A percentile compares a stretch with the other conserved stretches of the same genome.
Conservation (phyloP, 2,797 vertebrate species). For the Lerista edwardsae region DNA sequence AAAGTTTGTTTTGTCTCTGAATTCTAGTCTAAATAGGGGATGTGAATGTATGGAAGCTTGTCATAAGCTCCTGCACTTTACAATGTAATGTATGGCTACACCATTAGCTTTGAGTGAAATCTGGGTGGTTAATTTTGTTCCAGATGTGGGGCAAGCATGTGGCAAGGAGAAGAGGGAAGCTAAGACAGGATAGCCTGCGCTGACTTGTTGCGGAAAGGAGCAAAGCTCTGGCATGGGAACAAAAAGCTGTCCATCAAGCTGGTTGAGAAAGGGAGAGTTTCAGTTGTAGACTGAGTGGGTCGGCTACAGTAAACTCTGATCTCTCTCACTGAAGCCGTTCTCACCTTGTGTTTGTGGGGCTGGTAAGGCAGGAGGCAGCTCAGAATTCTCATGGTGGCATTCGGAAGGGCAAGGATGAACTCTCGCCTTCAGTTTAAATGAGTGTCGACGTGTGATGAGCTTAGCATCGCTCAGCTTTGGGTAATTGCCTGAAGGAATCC, state of each 20-base stretch:
- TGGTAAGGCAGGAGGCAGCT: not conserved
- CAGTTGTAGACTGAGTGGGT: not conserved
- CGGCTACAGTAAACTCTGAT: not conserved
- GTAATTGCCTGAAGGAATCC: not conserved
- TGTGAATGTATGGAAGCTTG: too few relatives aligned
- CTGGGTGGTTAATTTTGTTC: too few relatives aligned
- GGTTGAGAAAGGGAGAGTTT: not conserved
- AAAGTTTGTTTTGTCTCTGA: too few relatives aligned
- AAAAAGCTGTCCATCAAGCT: not conserved
- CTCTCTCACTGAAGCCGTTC: not conserved
- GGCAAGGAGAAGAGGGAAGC: constrained; percentile 18
- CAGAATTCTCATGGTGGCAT: not conserved
- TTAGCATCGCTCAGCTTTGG: not conserved
- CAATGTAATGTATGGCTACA: too few relatives aligned
- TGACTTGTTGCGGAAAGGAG: not conserved
- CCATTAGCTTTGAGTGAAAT: too few relatives aligned
- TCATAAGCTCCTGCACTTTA: too few relatives aligned
- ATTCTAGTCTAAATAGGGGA: too few relatives aligned
- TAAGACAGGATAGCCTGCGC: not conserved
- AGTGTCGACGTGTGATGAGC: not conserved
- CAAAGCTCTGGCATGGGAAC: too few relatives aligned
- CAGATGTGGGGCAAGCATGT: not conserved
- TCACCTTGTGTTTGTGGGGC: too few relatives aligned
- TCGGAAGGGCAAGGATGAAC: not conserved
- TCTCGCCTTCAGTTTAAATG: not conserved